Base-by-base conservation (phyloP, 1,140 invertebrate species). In the Dolichoris vasculosae region DNA sequence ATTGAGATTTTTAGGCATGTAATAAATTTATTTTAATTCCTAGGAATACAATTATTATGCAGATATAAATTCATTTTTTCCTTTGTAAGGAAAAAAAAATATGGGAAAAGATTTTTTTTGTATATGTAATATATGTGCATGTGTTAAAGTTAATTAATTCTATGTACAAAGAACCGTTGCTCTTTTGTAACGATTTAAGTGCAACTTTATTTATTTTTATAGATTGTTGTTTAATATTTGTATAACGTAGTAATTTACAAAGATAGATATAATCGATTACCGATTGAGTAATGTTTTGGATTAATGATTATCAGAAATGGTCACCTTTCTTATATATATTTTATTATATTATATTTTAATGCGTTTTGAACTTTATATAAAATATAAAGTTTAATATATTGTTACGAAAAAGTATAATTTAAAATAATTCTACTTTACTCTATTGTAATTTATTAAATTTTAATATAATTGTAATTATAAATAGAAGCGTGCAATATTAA, bases 401-500 rank as follows among this genome's bases (percentile, higher is more conserved):
- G 3, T 69, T 15, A 38, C 32, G 15, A n/a, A 15, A 15, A 38
- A 17, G 13, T 67, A 35, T 69, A 30, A 38, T 6, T 23, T 35
- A 23, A 69, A 2, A 30, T 69, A 38, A 38, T 38, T 20, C 1
- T 38, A 69, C 15, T 38, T 69, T 40, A 69, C 40, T 69, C 23
- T 2, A 26, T 4, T 59, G 23, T 59, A 59, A 59, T 26, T 59
- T 59, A 59, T 26, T 23, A 59, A 6, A 26, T 59, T 20, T 23
- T 13, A 64, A 30, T 32, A 26, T 80, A 67, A 48, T 46, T 43
- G 38, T 80, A 46, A 43, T 48, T 35, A 51, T 69, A 73, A 9
- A 32, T 76, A 35, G 51, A 82, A 82, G 46, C 11, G 69, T 59
- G 69, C 69, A 82, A 82, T 82, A 82, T 55, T 48, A 35, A 26